A percentile compares a stretch with the other conserved stretches of the same genome.
Evolutionary conservation across 2,797 vertebrate genomes (phyloP).

Genomic region (Pangasius larnaudii): DNA sequence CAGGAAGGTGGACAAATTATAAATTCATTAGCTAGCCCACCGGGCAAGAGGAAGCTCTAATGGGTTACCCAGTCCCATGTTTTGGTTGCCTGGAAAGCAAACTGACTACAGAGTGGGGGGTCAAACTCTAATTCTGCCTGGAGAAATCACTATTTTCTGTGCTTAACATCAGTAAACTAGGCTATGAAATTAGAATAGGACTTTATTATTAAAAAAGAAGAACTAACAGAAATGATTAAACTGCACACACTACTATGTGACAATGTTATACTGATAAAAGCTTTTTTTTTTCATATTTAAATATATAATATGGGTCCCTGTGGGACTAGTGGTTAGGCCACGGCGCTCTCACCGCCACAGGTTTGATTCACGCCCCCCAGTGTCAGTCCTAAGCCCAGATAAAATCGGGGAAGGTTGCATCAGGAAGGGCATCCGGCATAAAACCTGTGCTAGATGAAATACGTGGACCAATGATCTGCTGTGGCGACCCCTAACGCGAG

Average conservation of each 20-base stretch:
- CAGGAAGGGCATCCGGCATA: no score
- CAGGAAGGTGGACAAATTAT: not conserved
- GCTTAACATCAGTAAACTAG: not conserved
- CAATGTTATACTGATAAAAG: no score
- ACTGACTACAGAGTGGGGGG: not conserved
- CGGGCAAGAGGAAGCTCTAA: not conserved
- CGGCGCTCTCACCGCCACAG: no score
- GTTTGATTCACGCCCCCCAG: no score
- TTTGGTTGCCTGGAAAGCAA: not conserved
- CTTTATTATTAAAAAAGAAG: not conserved
- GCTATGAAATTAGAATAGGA: not conserved
- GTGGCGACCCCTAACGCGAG: no score
- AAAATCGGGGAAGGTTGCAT: no score
- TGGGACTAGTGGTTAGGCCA: no score
- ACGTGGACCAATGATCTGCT: no score
- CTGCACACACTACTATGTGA: not conserved
- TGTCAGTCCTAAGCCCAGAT: no score
- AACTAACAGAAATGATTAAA: not conserved
- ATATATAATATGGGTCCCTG: no score
- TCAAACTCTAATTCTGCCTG: not conserved
- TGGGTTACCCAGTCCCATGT: not conserved
- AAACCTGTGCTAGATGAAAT: no score
- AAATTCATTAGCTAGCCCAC: not conserved
- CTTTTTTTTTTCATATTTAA: no score
- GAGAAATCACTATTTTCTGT: not conserved